A percentile compares a stretch with the other conserved stretches of the same genome.
phyloP scores from a whole-genome alignment of 1,140 invertebrate genomes.

The Archegozetes longisetosus region DNA sequence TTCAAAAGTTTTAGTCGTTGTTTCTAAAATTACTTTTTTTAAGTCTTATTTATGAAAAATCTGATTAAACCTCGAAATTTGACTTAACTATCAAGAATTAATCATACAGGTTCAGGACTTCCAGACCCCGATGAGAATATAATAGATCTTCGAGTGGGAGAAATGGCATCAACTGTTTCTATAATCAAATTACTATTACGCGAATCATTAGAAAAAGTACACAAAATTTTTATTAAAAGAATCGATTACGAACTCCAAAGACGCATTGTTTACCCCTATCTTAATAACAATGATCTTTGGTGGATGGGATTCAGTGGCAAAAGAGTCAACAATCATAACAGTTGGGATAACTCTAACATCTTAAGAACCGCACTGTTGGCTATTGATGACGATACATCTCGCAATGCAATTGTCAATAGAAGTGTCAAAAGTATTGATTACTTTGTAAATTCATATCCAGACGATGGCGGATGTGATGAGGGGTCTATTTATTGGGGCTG shows the following conservation, averaged over 20 bases:
- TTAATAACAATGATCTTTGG: slow-evolving; percentile 6
- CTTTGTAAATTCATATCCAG: slow-evolving; percentile 1
- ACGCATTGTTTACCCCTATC: slow-evolving; percentile 1
- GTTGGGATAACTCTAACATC: slow-evolving; percentile 7
- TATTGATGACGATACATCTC: neutral
- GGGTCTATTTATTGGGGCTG: slow-evolving; percentile 7
- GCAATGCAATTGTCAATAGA: slow-evolving; percentile 5
- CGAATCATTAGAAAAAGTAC: neutral
- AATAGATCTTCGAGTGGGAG: slow-evolving; percentile 3
- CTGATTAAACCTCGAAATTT: too few relatives aligned
- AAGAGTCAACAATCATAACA: slow-evolving; percentile 1
- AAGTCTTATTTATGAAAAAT: too few relatives aligned
- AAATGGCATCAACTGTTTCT: slow-evolving; percentile 2
- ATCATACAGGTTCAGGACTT: neutral
- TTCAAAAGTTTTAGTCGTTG: too few relatives aligned
- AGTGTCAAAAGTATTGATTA: neutral
- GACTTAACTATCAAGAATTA: neutral
- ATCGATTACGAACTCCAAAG: slow-evolving; percentile 9
- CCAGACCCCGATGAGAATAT: neutral
- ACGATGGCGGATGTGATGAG: slow-evolving; percentile 14
- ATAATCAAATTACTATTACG: slow-evolving; percentile 3
- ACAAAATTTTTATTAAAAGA: neutral
- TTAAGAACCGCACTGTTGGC: slow-evolving; percentile 3
- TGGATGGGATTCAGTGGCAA: neutral
- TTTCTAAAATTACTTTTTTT: too few relatives aligned